Evolutionary conservation across 2,888 invertebrate genomes (phyloP), one percentile per base, ranked within the genome.

Genomic region (Drosophila buzzatii): DNA sequence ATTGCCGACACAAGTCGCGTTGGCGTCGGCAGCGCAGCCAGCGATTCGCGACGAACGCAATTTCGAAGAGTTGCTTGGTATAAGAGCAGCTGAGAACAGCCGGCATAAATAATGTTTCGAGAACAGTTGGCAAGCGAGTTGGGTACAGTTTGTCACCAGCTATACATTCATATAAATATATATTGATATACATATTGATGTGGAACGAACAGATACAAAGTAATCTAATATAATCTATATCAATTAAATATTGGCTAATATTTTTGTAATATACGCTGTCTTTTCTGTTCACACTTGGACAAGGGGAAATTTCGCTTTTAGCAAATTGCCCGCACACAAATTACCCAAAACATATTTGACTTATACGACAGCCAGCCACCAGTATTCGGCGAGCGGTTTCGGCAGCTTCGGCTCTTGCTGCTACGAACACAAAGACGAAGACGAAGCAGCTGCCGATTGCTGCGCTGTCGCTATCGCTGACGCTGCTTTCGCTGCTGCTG

Each of bases 11-110:
- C 55, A 45, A 72, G 61, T 74, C 62, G 83, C 81, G 81, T 81
- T 77, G 70, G 82, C 90, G 90, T 86, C 76, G 76, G 81, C 79
- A 78, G 73, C 76, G 79, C 79, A 79, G 80, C 68, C 64, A 69
- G 41, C 65, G 62, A 77, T 73, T 64, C 64, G 63, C 63, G 41
- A 37, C 42, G 53, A 37, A 33, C 47, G 23, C 20, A 5, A 49
- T 20, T 56, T 59, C 37, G 53, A 70, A 70, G 70, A 70, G 70
- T 31, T 44, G 37, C 2, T 0, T n/a, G 10, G 10, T 44, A 63
- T 63, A 66, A 66, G 31, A 39, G 57, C 39, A 1, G 63, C 8
- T 20, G 27, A 45, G 16, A 27, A 31, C 18, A 60, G 49, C 68
- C 76, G 77, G 73, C 69, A 3, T 27, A 63, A 68, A 58, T 65